These are phyloP conservation scores for Synanthedon myopaeformis DNA, from an alignment of 2,888 invertebrate species.

Conservation along the genomic window DNA sequence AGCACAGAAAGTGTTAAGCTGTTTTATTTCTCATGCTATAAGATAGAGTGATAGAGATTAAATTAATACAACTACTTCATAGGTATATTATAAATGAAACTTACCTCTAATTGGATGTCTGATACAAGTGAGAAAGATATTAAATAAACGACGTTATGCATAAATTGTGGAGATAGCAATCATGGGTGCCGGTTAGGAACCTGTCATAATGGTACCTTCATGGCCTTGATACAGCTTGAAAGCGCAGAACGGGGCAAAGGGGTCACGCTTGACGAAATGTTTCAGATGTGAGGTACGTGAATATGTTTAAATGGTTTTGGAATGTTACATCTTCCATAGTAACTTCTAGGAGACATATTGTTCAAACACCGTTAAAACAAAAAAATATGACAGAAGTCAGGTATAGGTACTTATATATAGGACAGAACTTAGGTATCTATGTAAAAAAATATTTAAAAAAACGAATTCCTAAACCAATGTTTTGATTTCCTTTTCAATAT, in stretches of 20 bases:
- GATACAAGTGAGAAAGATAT: too few relatives aligned
- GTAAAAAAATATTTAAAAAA: too few relatives aligned
- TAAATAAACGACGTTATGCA: neutral
- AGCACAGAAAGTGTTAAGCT: too few relatives aligned
- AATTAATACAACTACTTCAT: constrained; percentile 1
- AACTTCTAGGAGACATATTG: neutral
- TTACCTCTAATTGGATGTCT: too few relatives aligned
- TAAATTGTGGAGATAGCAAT: neutral
- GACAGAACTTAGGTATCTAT: too few relatives aligned
- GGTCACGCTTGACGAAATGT: constrained; percentile 6
- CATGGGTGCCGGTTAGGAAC: neutral
- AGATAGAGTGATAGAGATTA: too few relatives aligned
- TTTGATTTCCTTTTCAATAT: neutral
- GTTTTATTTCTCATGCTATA: too few relatives aligned
- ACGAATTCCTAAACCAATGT: neutral
- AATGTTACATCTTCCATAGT: too few relatives aligned
- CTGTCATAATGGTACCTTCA: neutral
- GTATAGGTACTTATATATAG: too few relatives aligned
- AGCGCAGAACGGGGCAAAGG: constrained; percentile 7
- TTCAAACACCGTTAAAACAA: too few relatives aligned
- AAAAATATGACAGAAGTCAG: too few relatives aligned
- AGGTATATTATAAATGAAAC: too few relatives aligned
- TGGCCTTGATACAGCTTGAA: constrained; percentile 9
- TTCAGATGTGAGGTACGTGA: neutral
- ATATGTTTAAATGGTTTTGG: neutral